Conservation (phyloP, 1,140 invertebrate genomes). For the Phocides pigmalion region DNA sequence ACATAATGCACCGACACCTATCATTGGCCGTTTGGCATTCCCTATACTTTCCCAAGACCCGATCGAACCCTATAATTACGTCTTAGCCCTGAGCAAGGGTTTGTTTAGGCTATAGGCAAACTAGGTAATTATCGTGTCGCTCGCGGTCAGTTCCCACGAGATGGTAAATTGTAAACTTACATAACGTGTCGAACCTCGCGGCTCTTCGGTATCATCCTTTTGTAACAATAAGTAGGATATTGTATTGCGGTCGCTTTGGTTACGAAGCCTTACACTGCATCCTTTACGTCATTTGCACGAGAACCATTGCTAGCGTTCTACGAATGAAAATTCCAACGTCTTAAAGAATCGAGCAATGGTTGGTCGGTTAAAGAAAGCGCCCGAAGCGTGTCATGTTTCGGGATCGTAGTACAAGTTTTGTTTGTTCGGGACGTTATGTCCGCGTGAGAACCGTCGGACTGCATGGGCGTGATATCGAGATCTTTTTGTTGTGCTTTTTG, state of each 20-base stretch:
- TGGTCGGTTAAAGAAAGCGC: slow-evolving; percentile 42
- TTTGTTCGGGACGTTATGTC: slow-evolving; percentile 60
- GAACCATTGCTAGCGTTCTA: slow-evolving; percentile 44
- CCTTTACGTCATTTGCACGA: slow-evolving; percentile 38
- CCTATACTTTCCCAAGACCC: slow-evolving; percentile 49
- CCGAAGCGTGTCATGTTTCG: slow-evolving; percentile 58
- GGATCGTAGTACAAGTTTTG: slow-evolving; percentile 55
- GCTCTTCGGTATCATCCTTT: slow-evolving; percentile 53
- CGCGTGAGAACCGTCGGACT: slow-evolving; percentile 73
- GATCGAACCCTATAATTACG: slow-evolving; percentile 57
- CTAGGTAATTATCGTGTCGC: slow-evolving; percentile 72
- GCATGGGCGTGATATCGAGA: slow-evolving; percentile 76
- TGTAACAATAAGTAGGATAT: slow-evolving; percentile 62
- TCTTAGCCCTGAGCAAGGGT: slow-evolving; percentile 54
- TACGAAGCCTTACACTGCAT: slow-evolving; percentile 57
- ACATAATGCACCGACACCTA: slow-evolving; percentile 55
- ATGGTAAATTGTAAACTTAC: slow-evolving; percentile 66
- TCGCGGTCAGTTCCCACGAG: slow-evolving; percentile 71
- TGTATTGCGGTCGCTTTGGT: slow-evolving; percentile 52
- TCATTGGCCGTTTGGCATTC: slow-evolving; percentile 48
- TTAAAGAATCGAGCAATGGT: slow-evolving; percentile 44
- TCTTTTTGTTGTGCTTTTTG: slow-evolving; percentile 64
- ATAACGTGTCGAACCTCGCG: slow-evolving; percentile 69
- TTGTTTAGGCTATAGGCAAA: slow-evolving; percentile 64
- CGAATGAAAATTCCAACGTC: background rate